Percentiles rank a stretch among this genome's conserved stretches.
Conservation (phyloP, 2,797 vertebrate genomes). For the Trachurus trachurus region DNA sequence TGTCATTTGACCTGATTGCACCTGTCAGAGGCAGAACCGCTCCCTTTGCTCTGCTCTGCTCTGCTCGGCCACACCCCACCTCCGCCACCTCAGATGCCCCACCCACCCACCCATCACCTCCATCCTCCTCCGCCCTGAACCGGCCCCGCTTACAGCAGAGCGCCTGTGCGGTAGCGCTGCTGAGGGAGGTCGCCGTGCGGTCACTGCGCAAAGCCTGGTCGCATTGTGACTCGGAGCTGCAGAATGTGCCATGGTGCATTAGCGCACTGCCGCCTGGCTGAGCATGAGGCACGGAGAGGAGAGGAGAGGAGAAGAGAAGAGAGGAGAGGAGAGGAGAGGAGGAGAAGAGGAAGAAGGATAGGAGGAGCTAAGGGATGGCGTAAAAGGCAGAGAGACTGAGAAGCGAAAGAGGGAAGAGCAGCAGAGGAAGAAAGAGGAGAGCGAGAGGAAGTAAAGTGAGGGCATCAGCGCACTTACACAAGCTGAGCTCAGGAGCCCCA, state of each 20-base stretch:
- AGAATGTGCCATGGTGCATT: conserved; percentile 87
- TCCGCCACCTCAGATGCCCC: too few species aligned
- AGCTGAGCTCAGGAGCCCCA: conserved; percentile 65
- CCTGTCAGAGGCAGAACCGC: conserved; percentile 36
- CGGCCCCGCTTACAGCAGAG: conserved; percentile 50
- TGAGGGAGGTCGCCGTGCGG: conserved; percentile 83
- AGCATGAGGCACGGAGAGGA: conserved; percentile 62
- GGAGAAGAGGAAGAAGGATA: conserved; percentile 20
- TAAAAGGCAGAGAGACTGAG: conserved; percentile 14
- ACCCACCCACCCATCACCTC: conserved; percentile 20
- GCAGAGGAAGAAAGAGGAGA: background rate
- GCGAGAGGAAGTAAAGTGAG: conserved; percentile 37
- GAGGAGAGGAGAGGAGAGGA: background rate
- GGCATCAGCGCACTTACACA: conserved; percentile 83
- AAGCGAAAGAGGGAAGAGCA: conserved; percentile 32
- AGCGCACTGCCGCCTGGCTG: conserved; percentile 79
- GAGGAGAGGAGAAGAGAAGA: conserved; percentile 24
- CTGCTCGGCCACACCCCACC: background rate
- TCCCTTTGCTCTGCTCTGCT: background rate
- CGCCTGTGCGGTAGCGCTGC: conserved; percentile 60
- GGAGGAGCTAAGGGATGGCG: conserved; percentile 53
- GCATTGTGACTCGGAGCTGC: conserved; percentile 84
- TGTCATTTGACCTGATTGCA: conserved; percentile 47
- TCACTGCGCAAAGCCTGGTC: conserved; percentile 81
- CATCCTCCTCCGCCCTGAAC: conserved; percentile 30